Conservation (phyloP, 2,797 vertebrate species). For the Hydrophis major region DNA sequence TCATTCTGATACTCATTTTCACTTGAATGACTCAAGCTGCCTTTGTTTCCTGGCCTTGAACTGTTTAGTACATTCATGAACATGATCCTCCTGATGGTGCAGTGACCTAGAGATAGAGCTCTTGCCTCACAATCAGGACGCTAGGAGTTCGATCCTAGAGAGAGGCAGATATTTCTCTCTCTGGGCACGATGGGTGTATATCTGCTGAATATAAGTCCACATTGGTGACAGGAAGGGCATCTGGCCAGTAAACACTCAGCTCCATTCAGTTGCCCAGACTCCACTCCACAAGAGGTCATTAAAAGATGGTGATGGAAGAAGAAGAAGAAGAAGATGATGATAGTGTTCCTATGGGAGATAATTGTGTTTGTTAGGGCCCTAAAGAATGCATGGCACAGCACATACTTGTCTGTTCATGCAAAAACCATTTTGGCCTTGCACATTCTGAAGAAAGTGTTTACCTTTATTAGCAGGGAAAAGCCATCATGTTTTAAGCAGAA, state of each 20-base stretch:
- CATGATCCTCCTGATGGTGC: background rate
- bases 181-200: too few species aligned
- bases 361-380: background rate
- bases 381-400: background rate
- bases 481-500: background rate
- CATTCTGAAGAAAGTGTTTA: constrained; percentile 44
- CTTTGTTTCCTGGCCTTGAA: background rate
- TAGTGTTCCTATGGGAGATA: background rate
- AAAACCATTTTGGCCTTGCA: background rate
- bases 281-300: too few species aligned
- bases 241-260: too few species aligned
- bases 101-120: too few species aligned
- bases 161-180: too few species aligned
- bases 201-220: too few species aligned
- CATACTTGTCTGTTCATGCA: background rate
- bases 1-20: background rate
- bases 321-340: too few species aligned
- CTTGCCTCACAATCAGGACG: too few species aligned
- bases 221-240: too few species aligned
- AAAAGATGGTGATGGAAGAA: too few species aligned
- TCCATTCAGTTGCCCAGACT: too few species aligned
- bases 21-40: background rate
- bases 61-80: background rate
- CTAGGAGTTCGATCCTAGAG: too few species aligned
- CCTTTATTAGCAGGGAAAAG: constrained; percentile 20